Evolutionary conservation across 1,140 invertebrate genomes (phyloP).

Genomic region (Drosophila ananassae): DNA sequence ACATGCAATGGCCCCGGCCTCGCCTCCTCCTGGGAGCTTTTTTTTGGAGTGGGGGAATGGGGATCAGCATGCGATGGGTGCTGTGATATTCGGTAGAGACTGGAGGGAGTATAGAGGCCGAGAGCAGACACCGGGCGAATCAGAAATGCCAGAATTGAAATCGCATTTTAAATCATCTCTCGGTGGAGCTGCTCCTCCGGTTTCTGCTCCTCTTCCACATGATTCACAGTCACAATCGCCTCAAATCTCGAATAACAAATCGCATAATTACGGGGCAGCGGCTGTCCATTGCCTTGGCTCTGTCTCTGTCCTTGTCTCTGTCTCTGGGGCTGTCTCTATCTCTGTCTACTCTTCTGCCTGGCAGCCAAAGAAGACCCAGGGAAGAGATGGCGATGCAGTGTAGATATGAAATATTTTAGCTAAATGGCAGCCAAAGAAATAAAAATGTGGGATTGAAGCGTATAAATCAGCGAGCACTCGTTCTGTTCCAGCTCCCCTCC

Average conservation of each 20-base stretch:
- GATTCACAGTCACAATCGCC: conserved; percentile 84
- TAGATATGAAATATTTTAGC: conserved; percentile 83
- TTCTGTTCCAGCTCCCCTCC: conserved; percentile 9
- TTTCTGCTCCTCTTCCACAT: conserved; percentile 38
- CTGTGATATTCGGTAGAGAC: conserved; percentile 36
- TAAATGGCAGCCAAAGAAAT: conserved; percentile 81
- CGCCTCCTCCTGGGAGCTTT: conserved; percentile 47
- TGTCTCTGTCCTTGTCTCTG: conserved; percentile 39
- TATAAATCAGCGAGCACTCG: conserved; percentile 74
- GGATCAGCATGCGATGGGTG: conserved; percentile 75
- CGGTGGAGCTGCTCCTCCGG: conserved; percentile 27
- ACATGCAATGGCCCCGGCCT: conserved; percentile 65
- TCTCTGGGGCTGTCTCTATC: conserved; percentile 13
- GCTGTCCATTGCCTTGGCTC: conserved; percentile 57
- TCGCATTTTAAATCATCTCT: conserved; percentile 84
- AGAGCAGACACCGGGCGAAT: conserved; percentile 64
- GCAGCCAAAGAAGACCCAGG: conserved; percentile 33
- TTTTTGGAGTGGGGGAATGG: conserved; percentile 11
- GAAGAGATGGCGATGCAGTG: conserved; percentile 57
- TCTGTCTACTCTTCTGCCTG: conserved; percentile 33
- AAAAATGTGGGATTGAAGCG: conserved; percentile 84
- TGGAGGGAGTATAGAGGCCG: neutral
- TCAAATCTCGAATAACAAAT: conserved; percentile 84
- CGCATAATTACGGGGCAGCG: conserved; percentile 84
- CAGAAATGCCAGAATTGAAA: conserved; percentile 84